These are phyloP conservation scores for Sebastes fasciatus DNA, from an alignment of 2,113 vertebrate species.

Conservation along the genomic window DNA sequence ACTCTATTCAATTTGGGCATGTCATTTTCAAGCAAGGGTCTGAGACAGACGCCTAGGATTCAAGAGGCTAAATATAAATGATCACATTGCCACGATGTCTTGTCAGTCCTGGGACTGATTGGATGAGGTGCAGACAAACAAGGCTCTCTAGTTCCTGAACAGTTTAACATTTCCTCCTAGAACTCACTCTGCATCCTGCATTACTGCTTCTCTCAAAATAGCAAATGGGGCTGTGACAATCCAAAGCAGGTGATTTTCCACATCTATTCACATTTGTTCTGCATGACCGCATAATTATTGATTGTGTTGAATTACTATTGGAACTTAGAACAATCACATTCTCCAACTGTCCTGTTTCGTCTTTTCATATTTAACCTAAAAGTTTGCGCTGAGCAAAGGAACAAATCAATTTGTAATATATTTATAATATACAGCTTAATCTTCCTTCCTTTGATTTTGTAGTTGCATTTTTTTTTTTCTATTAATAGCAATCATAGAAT, in stretches of 20 bases:
- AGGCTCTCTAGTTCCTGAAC: too few relatives aligned
- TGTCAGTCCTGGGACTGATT: background rate
- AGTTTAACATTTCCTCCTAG: too few relatives aligned
- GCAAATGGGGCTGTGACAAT: constrained; percentile 1
- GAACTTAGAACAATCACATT: background rate
- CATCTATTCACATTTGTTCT: background rate
- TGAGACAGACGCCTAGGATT: too few relatives aligned
- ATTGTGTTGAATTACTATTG: background rate
- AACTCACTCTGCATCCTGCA: too few relatives aligned
- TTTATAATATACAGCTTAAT: background rate
- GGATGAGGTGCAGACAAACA: background rate
- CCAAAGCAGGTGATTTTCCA: background rate
- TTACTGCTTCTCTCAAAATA: background rate
- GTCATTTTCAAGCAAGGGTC: too few relatives aligned
- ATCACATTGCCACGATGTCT: background rate
- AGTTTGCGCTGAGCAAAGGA: background rate
- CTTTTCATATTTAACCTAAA: constrained; percentile 3
- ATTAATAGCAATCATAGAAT: constrained; percentile 2
- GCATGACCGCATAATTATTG: background rate
- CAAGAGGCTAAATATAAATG: background rate
- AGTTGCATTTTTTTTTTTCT: background rate
- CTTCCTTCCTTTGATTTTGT: background rate
- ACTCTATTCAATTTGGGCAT: too few relatives aligned
- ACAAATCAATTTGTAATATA: background rate
- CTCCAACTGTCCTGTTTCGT: background rate